A percentile compares a stretch with the other conserved stretches of the same genome.
These are phyloP conservation scores for Drosophila watanabei DNA, from an alignment of 1,140 invertebrate species.

Conservation along the genomic window DNA sequence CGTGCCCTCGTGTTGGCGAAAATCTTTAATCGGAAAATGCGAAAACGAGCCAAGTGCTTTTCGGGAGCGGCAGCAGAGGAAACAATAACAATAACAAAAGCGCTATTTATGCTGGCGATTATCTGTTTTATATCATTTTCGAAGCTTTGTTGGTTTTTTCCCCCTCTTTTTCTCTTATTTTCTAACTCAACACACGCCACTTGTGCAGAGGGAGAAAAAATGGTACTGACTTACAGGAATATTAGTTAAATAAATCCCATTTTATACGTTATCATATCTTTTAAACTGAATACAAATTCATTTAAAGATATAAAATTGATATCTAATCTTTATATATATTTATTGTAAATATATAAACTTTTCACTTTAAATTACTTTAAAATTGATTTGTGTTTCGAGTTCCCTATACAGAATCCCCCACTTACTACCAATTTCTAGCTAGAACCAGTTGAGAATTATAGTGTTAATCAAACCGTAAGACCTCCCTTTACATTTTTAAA, in stretches of 20 bases:
- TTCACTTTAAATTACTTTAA: too few relatives aligned
- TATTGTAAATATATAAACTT: too few relatives aligned
- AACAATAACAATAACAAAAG: constrained; percentile 49
- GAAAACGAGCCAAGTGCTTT: constrained; percentile 19
- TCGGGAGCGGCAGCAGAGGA: constrained; percentile 5
- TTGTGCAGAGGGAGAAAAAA: constrained; percentile 8
- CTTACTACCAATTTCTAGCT: neutral
- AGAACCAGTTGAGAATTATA: neutral
- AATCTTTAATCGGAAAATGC: constrained; percentile 37
- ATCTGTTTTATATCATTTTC: constrained; percentile 58
- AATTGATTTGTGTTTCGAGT: too few relatives aligned
- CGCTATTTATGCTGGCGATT: constrained; percentile 46
- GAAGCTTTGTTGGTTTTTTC: constrained; percentile 9
- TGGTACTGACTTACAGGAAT: neutral
- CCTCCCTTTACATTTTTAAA: neutral
- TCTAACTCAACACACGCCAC: constrained; percentile 22
- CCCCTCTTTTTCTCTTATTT: constrained; percentile 11
- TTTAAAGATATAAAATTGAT: too few relatives aligned
- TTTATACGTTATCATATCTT: too few relatives aligned
- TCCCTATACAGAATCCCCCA: neutral
- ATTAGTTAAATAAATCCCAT: neutral
- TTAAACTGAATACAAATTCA: too few relatives aligned
- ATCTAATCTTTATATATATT: too few relatives aligned
- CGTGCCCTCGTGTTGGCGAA: constrained; percentile 19
- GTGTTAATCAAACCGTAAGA: neutral